phyloP scores from a whole-genome alignment of 2,113 vertebrate genomes.

The Rhodinocichla rosea region DNA sequence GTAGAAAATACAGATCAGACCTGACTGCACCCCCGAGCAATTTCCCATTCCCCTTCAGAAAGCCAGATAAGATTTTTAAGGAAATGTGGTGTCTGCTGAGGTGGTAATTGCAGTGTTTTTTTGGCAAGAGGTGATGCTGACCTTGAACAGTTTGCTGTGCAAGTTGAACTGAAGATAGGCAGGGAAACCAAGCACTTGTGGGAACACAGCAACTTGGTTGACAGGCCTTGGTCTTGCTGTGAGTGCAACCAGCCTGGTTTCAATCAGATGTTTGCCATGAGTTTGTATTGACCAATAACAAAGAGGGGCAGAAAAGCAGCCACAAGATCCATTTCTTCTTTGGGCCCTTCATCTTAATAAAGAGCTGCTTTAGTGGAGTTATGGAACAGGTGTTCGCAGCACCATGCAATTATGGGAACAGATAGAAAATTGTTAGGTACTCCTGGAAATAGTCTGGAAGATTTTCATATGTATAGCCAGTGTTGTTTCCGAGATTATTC shows the following conservation, averaged over 20 bases:
- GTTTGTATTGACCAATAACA: background rate
- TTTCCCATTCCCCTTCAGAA: background rate
- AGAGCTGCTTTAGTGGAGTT: background rate
- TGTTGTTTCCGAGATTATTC: background rate
- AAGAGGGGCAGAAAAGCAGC: background rate
- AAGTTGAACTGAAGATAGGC: background rate
- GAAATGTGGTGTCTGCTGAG: background rate
- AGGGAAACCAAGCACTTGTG: background rate
- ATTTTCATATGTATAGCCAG: background rate
- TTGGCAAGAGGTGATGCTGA: background rate
- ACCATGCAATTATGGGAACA: background rate
- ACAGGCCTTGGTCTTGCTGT: background rate
- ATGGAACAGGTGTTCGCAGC: background rate
- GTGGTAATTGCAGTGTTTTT: background rate
- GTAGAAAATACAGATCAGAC: background rate
- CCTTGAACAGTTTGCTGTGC: background rate
- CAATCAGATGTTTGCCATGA: background rate
- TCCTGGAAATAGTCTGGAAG: background rate
- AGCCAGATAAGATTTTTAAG: background rate
- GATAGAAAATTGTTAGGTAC: background rate
- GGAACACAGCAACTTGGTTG: background rate
- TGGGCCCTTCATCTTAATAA: background rate
- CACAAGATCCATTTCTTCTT: background rate
- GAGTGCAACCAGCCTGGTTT: background rate
- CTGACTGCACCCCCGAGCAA: background rate